These are phyloP conservation scores for Capromys pilorides DNA, from an alignment of 2,797 vertebrate species.

Conservation along the genomic window DNA sequence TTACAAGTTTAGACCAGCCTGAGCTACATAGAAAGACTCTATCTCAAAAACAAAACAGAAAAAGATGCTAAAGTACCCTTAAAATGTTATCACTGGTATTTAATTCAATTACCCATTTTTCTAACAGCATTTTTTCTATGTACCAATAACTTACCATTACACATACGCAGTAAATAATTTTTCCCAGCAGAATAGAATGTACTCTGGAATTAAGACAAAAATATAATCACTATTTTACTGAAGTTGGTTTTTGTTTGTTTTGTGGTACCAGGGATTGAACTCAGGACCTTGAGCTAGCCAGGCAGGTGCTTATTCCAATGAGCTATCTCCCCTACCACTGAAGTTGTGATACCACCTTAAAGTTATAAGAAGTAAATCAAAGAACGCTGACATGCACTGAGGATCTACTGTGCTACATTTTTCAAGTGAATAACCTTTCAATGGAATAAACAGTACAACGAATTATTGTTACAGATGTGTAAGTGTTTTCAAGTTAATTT, in stretches of 20 bases:
- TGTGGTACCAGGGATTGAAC: too few relatives aligned
- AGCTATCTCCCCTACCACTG: background rate
- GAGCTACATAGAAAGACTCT: background rate
- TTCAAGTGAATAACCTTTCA: constrained; percentile 43
- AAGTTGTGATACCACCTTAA: constrained; percentile 10
- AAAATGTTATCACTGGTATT: constrained; percentile 26
- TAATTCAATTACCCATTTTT: constrained; percentile 49
- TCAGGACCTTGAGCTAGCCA: too few relatives aligned
- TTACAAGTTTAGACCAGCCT: background rate
- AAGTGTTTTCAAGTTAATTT: constrained; percentile 53
- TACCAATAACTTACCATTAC: constrained; percentile 92
- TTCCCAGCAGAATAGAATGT: constrained; percentile 98
- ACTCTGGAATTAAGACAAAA: constrained; percentile 87
- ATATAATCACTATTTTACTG: constrained; percentile 61
- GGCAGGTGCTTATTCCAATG: too few relatives aligned
- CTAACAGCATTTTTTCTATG: background rate
- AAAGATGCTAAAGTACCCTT: constrained; percentile 20
- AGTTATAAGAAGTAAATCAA: constrained; percentile 24
- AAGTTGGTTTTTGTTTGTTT: background rate
- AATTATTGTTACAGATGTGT: constrained; percentile 33
- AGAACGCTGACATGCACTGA: background rate
- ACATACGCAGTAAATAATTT: constrained; percentile 98
- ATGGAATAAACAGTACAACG: background rate
- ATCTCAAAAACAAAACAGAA: background rate
- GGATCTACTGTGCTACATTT: background rate